Evolutionary conservation across 2,797 vertebrate species (phyloP).

Genomic region (Harpagifer antarcticus): DNA sequence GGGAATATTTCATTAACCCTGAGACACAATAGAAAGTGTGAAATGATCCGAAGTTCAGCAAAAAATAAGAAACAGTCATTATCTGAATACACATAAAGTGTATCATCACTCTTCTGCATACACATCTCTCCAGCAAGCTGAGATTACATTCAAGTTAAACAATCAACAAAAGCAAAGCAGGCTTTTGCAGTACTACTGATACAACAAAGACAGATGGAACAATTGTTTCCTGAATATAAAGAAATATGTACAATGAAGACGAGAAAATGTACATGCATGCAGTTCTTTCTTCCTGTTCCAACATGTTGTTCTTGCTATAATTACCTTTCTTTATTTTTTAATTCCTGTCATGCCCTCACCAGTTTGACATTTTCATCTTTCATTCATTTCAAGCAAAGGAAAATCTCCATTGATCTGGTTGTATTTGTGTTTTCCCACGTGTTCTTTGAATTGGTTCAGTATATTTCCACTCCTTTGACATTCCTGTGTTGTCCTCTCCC

Average conservation of each 20-base stretch:
- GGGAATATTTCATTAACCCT: conserved; percentile 20
- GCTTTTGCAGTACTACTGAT: not conserved
- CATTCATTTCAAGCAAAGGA: not conserved
- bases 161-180: conserved; percentile 4
- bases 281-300: not conserved
- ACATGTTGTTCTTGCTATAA: not conserved
- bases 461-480: not conserved
- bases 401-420: not conserved
- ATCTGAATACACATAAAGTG: conserved; percentile 35
- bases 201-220: not conserved
- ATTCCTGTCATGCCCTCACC: not conserved
- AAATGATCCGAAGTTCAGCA: not conserved
- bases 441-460: not conserved
- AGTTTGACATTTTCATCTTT: conserved; percentile 20
- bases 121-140: not conserved
- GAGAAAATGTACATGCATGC: not conserved
- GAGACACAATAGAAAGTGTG: conserved; percentile 9
- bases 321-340: not conserved
- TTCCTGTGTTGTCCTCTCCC: not conserved
- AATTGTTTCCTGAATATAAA: not conserved
- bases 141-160: conserved; percentile 24
- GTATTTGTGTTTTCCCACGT: not conserved
- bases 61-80: conserved; percentile 20
- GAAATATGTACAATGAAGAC: not conserved
- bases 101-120: conserved; percentile 7